Conservation (phyloP, 2,888 invertebrate genomes). For the Clitarchus hookeri region DNA sequence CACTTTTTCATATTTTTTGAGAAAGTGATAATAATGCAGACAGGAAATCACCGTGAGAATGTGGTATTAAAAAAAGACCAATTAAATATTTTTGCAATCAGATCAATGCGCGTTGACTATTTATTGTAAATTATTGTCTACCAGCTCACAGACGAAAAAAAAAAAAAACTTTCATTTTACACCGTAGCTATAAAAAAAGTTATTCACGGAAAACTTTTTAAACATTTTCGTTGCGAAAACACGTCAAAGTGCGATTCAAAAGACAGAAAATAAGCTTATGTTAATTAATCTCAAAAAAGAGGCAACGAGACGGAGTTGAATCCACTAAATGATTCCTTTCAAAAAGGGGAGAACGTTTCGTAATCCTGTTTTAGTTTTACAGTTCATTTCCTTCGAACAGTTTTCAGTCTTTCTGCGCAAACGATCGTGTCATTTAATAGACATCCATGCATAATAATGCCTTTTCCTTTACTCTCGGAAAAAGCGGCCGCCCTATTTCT, state of each 20-base stretch:
- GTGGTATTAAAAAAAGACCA: too few relatives aligned
- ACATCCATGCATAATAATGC: neutral
- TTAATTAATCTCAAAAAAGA: neutral
- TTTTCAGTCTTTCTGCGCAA: slow-evolving; percentile 3
- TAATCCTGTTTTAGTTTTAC: slow-evolving; percentile 14
- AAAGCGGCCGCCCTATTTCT: neutral
- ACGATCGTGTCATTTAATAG: slow-evolving; percentile 10
- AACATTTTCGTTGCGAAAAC: neutral
- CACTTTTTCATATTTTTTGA: too few relatives aligned
- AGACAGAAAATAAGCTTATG: slow-evolving; percentile 14
- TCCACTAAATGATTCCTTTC: neutral
- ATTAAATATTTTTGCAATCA: too few relatives aligned
- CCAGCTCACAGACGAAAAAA: neutral
- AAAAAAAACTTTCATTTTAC: neutral
- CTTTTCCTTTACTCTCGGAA: neutral
- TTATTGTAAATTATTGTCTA: neutral
- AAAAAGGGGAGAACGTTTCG: neutral
- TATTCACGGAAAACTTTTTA: neutral
- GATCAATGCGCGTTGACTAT: too few relatives aligned
- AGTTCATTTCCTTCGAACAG: slow-evolving; percentile 6
- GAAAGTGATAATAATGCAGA: too few relatives aligned
- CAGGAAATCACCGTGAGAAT: too few relatives aligned
- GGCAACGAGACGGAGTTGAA: neutral
- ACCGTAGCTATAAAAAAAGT: neutral
- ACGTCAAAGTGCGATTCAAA: neutral